phyloP scores from a whole-genome alignment of 2,113 vertebrate species.

The Colaptes auratus region DNA sequence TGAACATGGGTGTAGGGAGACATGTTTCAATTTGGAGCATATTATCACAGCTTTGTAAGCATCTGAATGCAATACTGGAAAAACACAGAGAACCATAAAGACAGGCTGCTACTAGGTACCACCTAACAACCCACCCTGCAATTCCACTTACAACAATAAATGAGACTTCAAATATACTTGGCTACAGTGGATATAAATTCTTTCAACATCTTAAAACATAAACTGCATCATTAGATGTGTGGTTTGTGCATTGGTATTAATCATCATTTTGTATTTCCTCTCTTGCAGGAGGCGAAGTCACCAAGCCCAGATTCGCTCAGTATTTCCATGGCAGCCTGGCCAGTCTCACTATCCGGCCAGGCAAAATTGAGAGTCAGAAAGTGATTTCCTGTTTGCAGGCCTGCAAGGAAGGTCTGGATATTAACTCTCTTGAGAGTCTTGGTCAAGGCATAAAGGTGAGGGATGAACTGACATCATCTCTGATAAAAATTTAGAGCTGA shows the following conservation, averaged over 20 bases:
- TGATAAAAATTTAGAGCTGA: conserved; percentile 50
- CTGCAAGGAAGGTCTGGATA: conserved; percentile 97
- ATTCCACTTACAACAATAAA: not conserved
- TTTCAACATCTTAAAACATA: not conserved
- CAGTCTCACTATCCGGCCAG: conserved; percentile 91
- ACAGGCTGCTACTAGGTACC: not conserved
- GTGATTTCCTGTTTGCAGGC: conserved; percentile 97
- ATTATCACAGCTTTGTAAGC: not conserved
- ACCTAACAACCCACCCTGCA: not conserved
- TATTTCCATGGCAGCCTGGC: conserved; percentile 96
- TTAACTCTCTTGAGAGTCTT: conserved; percentile 92
- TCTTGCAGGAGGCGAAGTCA: conserved; percentile 90
- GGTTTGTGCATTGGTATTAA: not conserved
- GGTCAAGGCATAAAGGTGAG: conserved; percentile 94
- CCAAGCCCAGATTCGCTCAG: conserved; percentile 92
- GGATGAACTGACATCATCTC: conserved; percentile 16
- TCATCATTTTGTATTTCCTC: not conserved
- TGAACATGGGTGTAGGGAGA: not conserved
- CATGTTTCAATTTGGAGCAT: not conserved
- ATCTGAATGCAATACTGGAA: not conserved
- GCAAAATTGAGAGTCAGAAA: conserved; percentile 96
- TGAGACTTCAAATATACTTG: not conserved
- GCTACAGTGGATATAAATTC: not conserved
- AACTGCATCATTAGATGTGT: not conserved
- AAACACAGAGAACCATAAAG: not conserved